phyloP scores from a whole-genome alignment of 2,888 invertebrate species.

The Beris morrisii region DNA sequence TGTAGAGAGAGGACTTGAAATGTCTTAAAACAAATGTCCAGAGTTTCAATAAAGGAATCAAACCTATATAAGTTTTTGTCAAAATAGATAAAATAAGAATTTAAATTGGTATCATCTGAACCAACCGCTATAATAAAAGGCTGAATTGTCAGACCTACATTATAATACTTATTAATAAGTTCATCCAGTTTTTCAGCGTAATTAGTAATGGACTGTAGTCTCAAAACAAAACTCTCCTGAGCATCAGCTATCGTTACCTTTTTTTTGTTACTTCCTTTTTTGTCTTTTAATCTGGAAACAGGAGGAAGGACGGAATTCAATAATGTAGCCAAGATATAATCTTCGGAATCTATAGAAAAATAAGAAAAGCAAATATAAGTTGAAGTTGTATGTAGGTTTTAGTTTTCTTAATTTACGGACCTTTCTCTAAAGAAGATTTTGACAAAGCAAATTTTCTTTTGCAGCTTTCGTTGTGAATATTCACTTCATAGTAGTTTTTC shows the following conservation, averaged over 20 bases:
- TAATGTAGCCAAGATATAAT: constrained; percentile 35
- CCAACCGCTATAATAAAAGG: constrained; percentile 40
- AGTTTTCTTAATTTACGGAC: too few species aligned
- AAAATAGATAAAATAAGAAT: constrained; percentile 38
- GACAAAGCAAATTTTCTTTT: too few species aligned
- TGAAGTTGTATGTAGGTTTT: too few species aligned
- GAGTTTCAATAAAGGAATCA: too few species aligned
- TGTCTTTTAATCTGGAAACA: constrained; percentile 34
- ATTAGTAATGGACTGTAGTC: constrained; percentile 36
- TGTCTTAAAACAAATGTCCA: too few species aligned
- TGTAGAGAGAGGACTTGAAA: too few species aligned
- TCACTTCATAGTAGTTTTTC: too few species aligned
- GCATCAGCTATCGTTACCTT: constrained; percentile 40
- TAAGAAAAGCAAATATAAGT: too few species aligned
- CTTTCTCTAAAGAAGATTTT: too few species aligned
- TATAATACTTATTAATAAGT: constrained; percentile 38
- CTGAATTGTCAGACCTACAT: constrained; percentile 38
- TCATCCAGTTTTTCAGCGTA: constrained; percentile 38
- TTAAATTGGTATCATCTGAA: constrained; percentile 24
- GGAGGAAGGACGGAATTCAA: constrained; percentile 36
- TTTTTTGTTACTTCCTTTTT: constrained; percentile 34
- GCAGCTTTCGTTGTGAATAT: too few species aligned
- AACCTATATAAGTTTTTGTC: constrained; percentile 36
- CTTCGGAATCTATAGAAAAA: constrained; percentile 5
- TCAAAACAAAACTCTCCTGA: constrained; percentile 39